These are phyloP conservation scores for Raja brachyura DNA, from an alignment of 2,113 vertebrate genomes.

Conservation along the genomic window DNA sequence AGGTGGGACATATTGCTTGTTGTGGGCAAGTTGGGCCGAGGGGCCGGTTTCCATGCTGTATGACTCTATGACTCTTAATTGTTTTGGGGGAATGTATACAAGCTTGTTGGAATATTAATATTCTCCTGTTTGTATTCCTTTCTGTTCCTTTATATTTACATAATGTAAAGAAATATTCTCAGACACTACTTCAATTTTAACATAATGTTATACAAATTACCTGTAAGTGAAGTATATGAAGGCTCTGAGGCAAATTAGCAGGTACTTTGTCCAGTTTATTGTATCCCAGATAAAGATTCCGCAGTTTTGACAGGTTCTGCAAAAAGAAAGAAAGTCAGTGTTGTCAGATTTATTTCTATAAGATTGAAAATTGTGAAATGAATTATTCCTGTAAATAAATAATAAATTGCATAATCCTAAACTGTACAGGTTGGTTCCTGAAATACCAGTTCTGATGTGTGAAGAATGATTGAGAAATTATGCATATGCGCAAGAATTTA, in stretches of 20 bases:
- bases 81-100: not conserved
- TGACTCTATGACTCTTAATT: not conserved
- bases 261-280: conserved; percentile 86
- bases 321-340: conserved; percentile 37
- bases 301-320: conserved; percentile 76
- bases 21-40: too few species aligned
- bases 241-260: conserved; percentile 72
- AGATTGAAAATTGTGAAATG: not conserved
- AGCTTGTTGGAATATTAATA: not conserved
- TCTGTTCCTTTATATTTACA: not conserved
- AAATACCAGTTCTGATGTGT: too few species aligned
- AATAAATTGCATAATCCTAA: not conserved
- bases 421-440: not conserved
- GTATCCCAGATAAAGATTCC: conserved; percentile 75
- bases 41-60: too few species aligned
- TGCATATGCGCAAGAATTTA: too few species aligned
- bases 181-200: not conserved
- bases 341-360: not conserved
- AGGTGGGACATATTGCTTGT: too few species aligned
- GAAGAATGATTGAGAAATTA: too few species aligned
- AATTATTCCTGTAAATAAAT: not conserved
- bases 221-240: conserved; percentile 85
- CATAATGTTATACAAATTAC: conserved; percentile 52
- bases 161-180: not conserved
- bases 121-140: not conserved